Base-by-base conservation (phyloP, 2,888 invertebrate species). In the Crocallis elinguaria region DNA sequence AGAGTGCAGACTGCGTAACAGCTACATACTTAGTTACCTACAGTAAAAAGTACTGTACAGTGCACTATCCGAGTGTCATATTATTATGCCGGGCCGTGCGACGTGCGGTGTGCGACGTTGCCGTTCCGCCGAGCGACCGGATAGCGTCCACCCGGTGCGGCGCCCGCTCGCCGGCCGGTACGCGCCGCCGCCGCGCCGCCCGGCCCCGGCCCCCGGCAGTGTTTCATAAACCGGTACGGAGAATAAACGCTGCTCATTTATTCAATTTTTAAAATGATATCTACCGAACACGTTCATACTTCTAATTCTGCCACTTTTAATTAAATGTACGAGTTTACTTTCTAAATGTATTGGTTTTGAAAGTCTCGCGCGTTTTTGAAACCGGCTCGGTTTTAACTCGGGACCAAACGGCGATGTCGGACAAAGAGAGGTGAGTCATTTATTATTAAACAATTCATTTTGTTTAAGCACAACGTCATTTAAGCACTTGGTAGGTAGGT, bases 151-250 rank as follows among this genome's bases (percentile, higher is more conserved):
- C 60, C 73, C 66, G 71, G 29, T n/a, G 41, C 41, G 69, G 64
- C 67, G 19, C 27, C 68, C 68, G 64, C 55, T 9, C 14, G 14
- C 25, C 30, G 32, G 39, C 38, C 41, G 36, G 11, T 17, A 29
- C 45, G 17, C 36, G 33, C 29, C 41, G 33, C 9, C 25, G 12
- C 36, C 38, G 19, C 59, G 62, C 44, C 59, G 62, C 59, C 65
- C 65, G 50, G 33, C 53, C 56, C 60, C 63, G 59, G 62, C 64
- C 66, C 49, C 53, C 61, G 67, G 65, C 78, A 77, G 79, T 79
- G 61, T 67, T 62, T 63, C 62, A 50, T 55, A 49, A 60, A 67
- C 73, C 61, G 67, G 71, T 72, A 33, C 30, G 17, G 37, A n/a
- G 39, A 4, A 16, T 13, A 9, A 11, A 42, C 42, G 39, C 38